These are phyloP conservation scores for Staurois parvus DNA, from an alignment of 2,797 vertebrate genomes.

Conservation along the genomic window DNA sequence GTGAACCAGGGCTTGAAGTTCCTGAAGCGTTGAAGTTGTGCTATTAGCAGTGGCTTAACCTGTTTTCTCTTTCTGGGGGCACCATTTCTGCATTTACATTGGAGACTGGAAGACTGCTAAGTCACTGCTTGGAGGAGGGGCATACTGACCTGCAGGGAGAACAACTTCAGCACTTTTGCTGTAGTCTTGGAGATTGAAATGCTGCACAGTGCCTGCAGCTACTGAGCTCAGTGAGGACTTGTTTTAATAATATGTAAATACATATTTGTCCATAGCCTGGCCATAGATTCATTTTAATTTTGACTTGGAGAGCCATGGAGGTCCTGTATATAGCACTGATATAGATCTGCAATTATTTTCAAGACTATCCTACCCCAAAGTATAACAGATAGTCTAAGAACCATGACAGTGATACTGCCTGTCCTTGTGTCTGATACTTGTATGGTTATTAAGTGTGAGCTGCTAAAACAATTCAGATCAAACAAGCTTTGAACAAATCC, in stretches of 20 bases:
- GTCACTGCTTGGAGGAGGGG: no score
- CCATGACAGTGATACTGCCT: not conserved
- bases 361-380: not conserved
- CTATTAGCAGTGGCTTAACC: no score
- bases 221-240: not conserved
- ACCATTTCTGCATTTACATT: no score
- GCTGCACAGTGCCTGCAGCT: not conserved
- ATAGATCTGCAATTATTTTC: no score
- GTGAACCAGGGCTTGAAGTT: no score
- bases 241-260: not conserved
- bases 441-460: conserved; percentile 34
- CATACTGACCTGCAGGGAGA: no score
- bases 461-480: conserved; percentile 35
- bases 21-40: no score
- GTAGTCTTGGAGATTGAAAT: not conserved
- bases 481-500: conserved; percentile 57
- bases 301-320: not conserved
- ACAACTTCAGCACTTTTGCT: no score
- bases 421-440: conserved; percentile 18
- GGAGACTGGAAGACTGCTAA: no score
- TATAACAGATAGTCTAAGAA: not conserved
- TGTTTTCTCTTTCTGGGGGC: no score
- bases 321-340: no score
- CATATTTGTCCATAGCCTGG: not conserved
- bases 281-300: not conserved